Evolutionary conservation across 2,797 vertebrate species (phyloP).

Genomic region (Chelon labrosus): DNA sequence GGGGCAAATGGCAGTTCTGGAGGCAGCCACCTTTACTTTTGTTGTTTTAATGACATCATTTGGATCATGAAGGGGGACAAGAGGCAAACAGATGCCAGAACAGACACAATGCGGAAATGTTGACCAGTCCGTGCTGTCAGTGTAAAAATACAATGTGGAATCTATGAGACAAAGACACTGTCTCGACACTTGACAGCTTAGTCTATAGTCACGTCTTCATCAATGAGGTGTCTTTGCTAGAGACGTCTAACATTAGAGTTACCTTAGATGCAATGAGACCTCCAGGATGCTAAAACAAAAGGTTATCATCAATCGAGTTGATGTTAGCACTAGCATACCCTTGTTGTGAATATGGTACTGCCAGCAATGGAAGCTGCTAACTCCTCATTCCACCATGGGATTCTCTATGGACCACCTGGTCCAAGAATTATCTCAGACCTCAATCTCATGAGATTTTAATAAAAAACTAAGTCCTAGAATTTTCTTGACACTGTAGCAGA

Average conservation of each 20-base stretch:
- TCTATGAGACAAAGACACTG: not conserved
- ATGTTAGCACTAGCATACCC: no score
- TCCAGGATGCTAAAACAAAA: not conserved
- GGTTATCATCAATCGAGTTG: no score
- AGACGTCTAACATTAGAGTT: not conserved
- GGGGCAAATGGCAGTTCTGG: constrained; percentile 58
- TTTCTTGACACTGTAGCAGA: no score
- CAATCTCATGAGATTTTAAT: no score
- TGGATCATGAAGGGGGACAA: constrained; percentile 34
- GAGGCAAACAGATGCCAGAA: constrained; percentile 12
- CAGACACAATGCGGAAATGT: not conserved
- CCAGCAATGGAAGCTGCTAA: no score
- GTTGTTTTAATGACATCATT: constrained; percentile 47
- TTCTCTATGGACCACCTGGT: no score
- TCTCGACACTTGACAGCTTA: not conserved
- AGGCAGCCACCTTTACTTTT: constrained; percentile 54
- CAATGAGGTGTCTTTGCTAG: not conserved
- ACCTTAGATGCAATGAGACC: not conserved
- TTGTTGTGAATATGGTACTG: no score
- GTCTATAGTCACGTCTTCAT: not conserved
- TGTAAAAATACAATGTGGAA: not conserved
- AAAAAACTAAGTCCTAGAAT: no score
- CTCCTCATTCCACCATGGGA: no score
- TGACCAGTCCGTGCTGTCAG: not conserved
- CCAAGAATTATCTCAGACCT: no score